Base-by-base conservation (phyloP, 2,113 vertebrate genomes). In the Psephotus haematonotus region DNA sequence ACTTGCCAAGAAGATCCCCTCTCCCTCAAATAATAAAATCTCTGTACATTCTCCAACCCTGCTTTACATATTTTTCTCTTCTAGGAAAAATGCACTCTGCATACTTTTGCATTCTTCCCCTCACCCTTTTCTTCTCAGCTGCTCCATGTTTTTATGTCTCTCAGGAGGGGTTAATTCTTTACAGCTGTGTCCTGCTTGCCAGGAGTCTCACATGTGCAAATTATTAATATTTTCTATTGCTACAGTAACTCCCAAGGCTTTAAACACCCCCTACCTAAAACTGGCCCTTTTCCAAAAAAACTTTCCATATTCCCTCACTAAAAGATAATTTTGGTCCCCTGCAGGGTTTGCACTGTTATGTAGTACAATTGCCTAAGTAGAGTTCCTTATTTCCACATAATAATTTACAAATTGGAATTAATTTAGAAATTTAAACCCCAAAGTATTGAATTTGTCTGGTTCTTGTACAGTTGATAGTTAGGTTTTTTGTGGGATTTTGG, bases 161-260 rank as follows among this genome's bases (percentile, higher is more conserved):
- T 98, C 98, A 97, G 97, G 98, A 98, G 98, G 98, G 98, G 98
- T 98, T 98, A 98, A 98, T 98, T 98, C 97, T 97, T 98, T 98
- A 98, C 98, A 98, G 98, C 98, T 98, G 98, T 96, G 91, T 98
- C 98, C 96, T 98, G 98, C 98, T 98, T 98, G 98, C 98, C 96
- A 97, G 94, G 97, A 97, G 96, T 97, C 97, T 98, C 97, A 98
- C 98, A 98, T 98, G 98, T 98, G 98, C 97, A 98, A 98, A 98
- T 98, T 98, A 98, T 98, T 98, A 98, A 98, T 98, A 97, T 98
- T 98, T 97, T 98, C 98, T 98, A 98, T 98, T 98, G 97, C 97
- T 98, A 98, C 97, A 98, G 98, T 97, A 97, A 98, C 98, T 98
- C 98, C 97, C 97, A 96, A 95, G 97, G 95, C 95, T 97, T 98